phyloP scores from a whole-genome alignment of 2,113 vertebrate genomes.

The Lepidothrix coronata region DNA sequence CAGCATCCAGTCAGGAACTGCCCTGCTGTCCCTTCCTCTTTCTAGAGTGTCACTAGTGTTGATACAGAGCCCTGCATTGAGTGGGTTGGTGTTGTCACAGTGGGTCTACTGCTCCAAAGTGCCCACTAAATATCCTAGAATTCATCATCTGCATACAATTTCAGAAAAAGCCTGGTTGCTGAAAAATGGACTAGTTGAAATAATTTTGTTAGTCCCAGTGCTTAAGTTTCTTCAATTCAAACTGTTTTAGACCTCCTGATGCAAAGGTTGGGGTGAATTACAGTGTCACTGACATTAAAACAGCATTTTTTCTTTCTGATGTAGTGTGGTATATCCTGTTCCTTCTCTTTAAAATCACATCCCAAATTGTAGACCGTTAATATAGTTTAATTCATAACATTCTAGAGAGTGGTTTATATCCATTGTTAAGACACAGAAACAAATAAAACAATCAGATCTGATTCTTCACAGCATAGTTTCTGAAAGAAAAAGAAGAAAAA shows the following conservation, averaged over 20 bases:
- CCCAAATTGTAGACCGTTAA: not conserved
- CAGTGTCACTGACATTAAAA: not conserved
- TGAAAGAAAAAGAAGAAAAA: conserved; percentile 4
- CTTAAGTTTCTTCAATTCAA: not conserved
- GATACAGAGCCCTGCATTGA: not conserved
- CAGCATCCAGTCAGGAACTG: not conserved
- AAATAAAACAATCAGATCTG: conserved; percentile 33
- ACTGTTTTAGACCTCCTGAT: not conserved
- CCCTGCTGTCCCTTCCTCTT: not conserved
- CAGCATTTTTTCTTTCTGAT: not conserved
- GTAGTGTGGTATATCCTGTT: not conserved
- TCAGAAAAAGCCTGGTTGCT: not conserved
- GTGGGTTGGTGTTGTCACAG: not conserved
- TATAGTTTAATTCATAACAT: conserved; percentile 38
- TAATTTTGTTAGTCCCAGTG: not conserved
- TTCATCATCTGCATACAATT: not conserved
- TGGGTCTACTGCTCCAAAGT: not conserved
- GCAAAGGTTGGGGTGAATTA: not conserved
- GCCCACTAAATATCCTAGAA: not conserved
- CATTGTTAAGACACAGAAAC: conserved; percentile 12
- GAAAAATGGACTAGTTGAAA: not conserved
- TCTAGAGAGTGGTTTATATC: not conserved
- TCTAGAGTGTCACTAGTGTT: not conserved
- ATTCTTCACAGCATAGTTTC: conserved; percentile 3
- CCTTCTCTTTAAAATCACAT: not conserved